Evolutionary conservation across 2,113 vertebrate genomes (phyloP).

Genomic region (Donacobius atricapilla): DNA sequence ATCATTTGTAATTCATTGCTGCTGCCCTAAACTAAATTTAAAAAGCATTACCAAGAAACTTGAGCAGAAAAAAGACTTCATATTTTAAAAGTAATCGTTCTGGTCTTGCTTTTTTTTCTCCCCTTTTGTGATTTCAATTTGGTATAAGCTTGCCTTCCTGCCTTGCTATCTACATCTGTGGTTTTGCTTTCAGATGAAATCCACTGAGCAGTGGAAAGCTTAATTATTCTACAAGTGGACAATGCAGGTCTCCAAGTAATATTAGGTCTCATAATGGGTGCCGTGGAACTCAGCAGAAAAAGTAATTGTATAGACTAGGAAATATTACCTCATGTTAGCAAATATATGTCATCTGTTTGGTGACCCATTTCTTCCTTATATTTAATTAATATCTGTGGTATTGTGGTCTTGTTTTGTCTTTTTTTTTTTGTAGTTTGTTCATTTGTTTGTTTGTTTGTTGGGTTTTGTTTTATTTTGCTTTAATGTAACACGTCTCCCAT

Average conservation of each 20-base stretch:
- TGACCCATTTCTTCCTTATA: background rate
- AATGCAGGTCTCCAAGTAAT: background rate
- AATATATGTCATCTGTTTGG: background rate
- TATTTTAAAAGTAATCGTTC: background rate
- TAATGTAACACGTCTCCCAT: background rate
- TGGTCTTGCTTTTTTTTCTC: background rate
- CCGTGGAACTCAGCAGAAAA: background rate
- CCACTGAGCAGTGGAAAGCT: background rate
- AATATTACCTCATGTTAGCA: background rate
- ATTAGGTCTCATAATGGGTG: background rate
- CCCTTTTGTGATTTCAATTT: background rate
- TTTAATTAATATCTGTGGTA: background rate
- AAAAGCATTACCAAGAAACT: background rate
- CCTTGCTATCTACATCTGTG: background rate
- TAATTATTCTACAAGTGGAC: conserved; percentile 16
- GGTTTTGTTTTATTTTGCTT: background rate
- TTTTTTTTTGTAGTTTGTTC: background rate
- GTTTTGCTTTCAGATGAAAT: background rate
- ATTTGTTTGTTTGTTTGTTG: too few relatives aligned
- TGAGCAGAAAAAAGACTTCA: background rate
- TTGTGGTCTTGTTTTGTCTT: background rate
- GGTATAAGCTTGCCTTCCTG: background rate
- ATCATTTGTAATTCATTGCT: background rate
- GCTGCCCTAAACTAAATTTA: background rate
- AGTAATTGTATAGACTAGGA: background rate